Base-by-base conservation (phyloP, 2,888 invertebrate species). In the Melanargia galathea region DNA sequence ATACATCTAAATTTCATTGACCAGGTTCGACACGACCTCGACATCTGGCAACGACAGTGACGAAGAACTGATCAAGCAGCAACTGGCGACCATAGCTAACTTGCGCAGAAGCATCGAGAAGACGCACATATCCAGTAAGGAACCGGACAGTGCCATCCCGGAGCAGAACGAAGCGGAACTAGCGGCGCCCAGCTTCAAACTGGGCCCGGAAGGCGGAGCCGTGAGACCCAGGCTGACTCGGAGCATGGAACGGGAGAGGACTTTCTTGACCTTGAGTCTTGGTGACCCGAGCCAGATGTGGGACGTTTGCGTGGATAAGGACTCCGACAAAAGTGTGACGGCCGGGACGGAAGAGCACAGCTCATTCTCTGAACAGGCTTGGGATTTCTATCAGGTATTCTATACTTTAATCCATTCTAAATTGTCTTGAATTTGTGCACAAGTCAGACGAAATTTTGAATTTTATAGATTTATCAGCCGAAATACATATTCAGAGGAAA, bases 341-440 rank as follows among this genome's bases (percentile, higher is more conserved):
- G 93, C 92, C 10, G 93, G 93, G 24, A 93, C 94, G 0, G 96
- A 96, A 79, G 95, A 95, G 78, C 95, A 95, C 72, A 94, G 95
- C 76, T 96, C 96, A 77, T 94, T 97, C 82, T 97, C 97, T 0
- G 98, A 98, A 83, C 96, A 97, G 75, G 97, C 97, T 54, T 98
- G 98, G 98, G 98, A 98, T 86, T 96, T 96, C 86, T 98, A 97
- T 92, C 97, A 96, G 94, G 96, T 96, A 57, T 26, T 35, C 16
- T 18, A 18, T 11, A 13, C 10, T 38, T 13, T 38, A 10, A 1
- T 38, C n/a, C 2, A 38, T 38, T 13, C 30, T 8, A 30, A 6
- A 30, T 1, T 3, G 30, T 30, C 2, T 26, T 26, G 5, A 26
- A 2, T 26, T 26, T 26, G 30, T 30, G 30, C 30, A 5, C 7